Evolutionary conservation across 2,113 vertebrate species (phyloP).

Genomic region (Ciconia stormi): DNA sequence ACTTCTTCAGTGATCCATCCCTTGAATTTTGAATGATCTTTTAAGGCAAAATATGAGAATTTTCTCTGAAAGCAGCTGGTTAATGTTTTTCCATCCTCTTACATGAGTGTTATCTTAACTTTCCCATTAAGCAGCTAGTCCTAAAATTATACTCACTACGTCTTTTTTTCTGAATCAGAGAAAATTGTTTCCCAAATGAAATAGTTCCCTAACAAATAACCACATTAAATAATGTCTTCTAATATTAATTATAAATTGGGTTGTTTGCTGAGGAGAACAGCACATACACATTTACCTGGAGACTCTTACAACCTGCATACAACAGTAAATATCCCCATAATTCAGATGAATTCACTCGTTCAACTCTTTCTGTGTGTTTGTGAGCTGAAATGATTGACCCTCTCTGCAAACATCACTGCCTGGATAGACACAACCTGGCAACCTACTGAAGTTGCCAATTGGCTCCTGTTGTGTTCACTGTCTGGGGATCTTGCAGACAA

Average conservation of each 20-base stretch:
- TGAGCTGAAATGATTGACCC: neutral
- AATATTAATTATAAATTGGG: neutral
- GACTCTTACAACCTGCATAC: neutral
- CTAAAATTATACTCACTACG: neutral
- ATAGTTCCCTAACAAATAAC: neutral
- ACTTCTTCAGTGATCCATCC: neutral
- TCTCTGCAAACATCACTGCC: neutral
- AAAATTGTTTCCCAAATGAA: neutral
- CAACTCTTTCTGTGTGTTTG: neutral
- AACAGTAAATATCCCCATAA: neutral
- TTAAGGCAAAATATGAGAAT: neutral
- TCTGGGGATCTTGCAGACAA: neutral
- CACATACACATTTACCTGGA: neutral
- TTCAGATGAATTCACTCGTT: neutral
- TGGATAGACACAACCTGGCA: neutral
- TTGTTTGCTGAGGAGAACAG: neutral
- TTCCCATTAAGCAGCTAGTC: neutral
- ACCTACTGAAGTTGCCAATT: neutral
- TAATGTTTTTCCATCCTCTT: neutral
- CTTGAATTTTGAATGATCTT: neutral
- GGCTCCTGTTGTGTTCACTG: neutral
- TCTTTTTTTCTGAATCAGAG: neutral
- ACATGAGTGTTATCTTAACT: neutral
- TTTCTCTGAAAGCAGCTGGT: neutral
- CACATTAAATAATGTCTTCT: neutral